Evolutionary conservation across 2,113 vertebrate genomes (phyloP).

Genomic region (Eleginops maclovinus): DNA sequence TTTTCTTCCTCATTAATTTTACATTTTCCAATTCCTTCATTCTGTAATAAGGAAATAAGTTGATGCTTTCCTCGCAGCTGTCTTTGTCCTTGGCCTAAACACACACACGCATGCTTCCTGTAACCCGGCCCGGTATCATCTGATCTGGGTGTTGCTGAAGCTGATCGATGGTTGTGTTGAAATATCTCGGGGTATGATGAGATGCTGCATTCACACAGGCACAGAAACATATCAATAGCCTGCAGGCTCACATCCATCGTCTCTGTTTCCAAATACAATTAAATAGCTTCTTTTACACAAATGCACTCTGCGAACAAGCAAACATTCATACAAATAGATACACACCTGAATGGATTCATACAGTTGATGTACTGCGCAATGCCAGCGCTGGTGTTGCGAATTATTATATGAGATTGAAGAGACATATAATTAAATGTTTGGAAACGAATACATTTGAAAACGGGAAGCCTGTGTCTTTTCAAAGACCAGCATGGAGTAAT

Average conservation of each 20-base stretch:
- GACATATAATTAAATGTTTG: conserved; percentile 13
- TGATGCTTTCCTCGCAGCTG: conserved; percentile 20
- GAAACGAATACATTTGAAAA: conserved; percentile 1
- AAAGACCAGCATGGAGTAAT: neutral
- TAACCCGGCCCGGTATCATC: conserved; percentile 86
- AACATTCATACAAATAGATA: conserved; percentile 51
- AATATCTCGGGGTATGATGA: conserved; percentile 89
- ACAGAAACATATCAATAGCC: conserved; percentile 89
- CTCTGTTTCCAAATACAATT: conserved; percentile 91
- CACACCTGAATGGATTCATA: conserved; percentile 49
- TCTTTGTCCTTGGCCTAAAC: conserved; percentile 62
- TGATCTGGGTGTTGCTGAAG: conserved; percentile 84
- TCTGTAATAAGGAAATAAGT: conserved; percentile 12
- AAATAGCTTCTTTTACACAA: conserved; percentile 80
- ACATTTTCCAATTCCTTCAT: neutral
- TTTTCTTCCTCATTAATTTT: conserved; percentile 18
- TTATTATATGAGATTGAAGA: conserved; percentile 20
- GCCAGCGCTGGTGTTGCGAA: neutral
- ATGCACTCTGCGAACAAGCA: conserved; percentile 51
- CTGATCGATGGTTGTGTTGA: conserved; percentile 91
- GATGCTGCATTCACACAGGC: conserved; percentile 87
- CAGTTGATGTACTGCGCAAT: conserved; percentile 17
- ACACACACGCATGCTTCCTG: conserved; percentile 78
- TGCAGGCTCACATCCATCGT: conserved; percentile 83
- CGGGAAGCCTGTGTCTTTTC: neutral